These are phyloP conservation scores for Nycticryphes semicollaris DNA, from an alignment of 2,113 vertebrate genomes.

Conservation along the genomic window DNA sequence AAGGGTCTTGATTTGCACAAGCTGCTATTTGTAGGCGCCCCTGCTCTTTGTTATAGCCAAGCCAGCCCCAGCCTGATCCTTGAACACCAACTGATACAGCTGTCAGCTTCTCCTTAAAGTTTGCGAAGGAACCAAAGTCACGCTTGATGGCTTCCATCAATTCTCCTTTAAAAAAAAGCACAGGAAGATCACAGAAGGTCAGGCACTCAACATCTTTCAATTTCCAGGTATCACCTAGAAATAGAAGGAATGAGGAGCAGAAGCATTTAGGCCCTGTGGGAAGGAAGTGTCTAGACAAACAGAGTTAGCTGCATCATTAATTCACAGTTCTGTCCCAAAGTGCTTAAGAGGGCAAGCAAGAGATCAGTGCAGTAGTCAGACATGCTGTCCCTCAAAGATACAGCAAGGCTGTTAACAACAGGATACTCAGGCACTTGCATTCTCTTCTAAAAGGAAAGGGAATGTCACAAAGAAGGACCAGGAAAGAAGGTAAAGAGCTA, in stretches of 20 bases:
- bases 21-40: conserved; percentile 84
- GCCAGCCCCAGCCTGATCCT: conserved; percentile 97
- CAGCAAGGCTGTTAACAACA: background rate
- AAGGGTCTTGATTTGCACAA: conserved; percentile 93
- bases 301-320: background rate
- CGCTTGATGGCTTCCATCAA: conserved; percentile 90
- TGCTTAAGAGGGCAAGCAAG: background rate
- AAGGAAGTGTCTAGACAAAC: background rate
- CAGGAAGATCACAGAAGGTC: background rate
- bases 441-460: background rate
- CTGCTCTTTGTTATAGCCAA: conserved; percentile 89
- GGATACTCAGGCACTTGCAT: background rate
- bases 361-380: background rate
- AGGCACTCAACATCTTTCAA: background rate
- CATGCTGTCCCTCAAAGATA: background rate
- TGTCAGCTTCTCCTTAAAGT: conserved; percentile 93
- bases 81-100: conserved; percentile 89
- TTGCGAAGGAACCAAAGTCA: conserved; percentile 94
- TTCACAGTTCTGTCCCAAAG: background rate
- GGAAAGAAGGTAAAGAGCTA: background rate
- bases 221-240: background rate
- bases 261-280: background rate
- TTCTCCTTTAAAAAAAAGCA: conserved; percentile 78
- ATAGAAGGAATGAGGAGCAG: background rate
- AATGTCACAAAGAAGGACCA: background rate